phyloP scores from a whole-genome alignment of 1,140 invertebrate species.

The Rhopalosiphum maidis region DNA sequence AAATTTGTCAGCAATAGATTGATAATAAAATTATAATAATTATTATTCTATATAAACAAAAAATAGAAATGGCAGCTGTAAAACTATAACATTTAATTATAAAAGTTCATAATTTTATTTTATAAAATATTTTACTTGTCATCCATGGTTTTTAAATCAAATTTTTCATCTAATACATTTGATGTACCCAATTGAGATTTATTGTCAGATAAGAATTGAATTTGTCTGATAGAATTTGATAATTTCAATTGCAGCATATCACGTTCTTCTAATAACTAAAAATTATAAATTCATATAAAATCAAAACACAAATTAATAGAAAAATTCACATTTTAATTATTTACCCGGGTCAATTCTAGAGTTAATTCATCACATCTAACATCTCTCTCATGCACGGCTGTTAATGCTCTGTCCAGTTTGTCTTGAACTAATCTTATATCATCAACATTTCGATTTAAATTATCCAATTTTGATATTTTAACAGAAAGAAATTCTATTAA shows the following conservation, averaged over 20 bases:
- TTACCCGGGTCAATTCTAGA: slow-evolving; percentile 77
- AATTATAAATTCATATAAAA: slow-evolving; percentile 44
- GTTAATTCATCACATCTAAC: slow-evolving; percentile 88
- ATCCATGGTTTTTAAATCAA: neutral
- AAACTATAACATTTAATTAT: too few relatives aligned
- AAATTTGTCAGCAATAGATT: neutral
- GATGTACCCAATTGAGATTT: neutral
- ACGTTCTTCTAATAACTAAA: slow-evolving; percentile 77
- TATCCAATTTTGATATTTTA: slow-evolving; percentile 40
- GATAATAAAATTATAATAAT: neutral
- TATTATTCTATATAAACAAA: neutral
- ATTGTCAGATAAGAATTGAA: slow-evolving; percentile 23
- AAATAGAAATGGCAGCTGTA: neutral
- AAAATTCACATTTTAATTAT: neutral
- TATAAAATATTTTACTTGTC: slow-evolving; percentile 18
- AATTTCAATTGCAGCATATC: slow-evolving; percentile 82
- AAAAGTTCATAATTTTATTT: neutral
- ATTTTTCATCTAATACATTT: neutral
- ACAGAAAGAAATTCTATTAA: slow-evolving; percentile 41
- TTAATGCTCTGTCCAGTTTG: slow-evolving; percentile 82
- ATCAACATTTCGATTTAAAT: slow-evolving; percentile 25
- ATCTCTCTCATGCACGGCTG: slow-evolving; percentile 86
- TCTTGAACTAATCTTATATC: slow-evolving; percentile 21
- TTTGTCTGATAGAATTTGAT: slow-evolving; percentile 74
- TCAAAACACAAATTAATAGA: neutral